Base-by-base conservation (phyloP, 2,113 vertebrate genomes). In the Pterophyllum scalare region DNA sequence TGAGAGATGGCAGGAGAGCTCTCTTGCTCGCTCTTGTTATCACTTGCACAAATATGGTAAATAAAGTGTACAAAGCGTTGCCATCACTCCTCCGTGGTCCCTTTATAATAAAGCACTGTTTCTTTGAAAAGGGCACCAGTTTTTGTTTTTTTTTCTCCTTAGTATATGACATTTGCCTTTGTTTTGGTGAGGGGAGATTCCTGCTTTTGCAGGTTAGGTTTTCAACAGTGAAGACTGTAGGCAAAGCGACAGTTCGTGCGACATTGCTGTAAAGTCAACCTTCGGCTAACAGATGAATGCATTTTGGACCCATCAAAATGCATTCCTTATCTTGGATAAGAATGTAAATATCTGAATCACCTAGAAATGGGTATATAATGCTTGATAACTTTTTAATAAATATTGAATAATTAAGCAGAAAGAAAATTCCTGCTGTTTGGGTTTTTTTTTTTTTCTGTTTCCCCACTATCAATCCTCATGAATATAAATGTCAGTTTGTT, bases 401-500 rank as follows among this genome's bases (percentile, higher is more conserved):
- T 72, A n/a, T 52, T 52, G 43, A n/a, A 72, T 72, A 35, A 57
- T 56, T 56, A 15, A 35, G 19, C 7, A 1, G 5, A 11, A 54
- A n/a, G n/a, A 33, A 56, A 33, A 43, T 7, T 3, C 17, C 19
- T 56, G 49, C 49, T 49, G 2, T 38, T 43, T 77, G 3, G 2
- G 38, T 2, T 8, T 56, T 52, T 22, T 46, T 38, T 35, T 38
- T 5, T 22, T 35, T 57, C 22, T 58, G 28, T 28, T 54, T 38
- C 15, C 10, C 10, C 20, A n/a, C 6, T 52, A 40, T 84, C 57
- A 65, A 57, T 83, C 74, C 26, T 84, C 54, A 81, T 89, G 65
- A 89, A 90, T 91, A 82, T 61, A 75, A 65, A 79, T 84, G 19
- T 20, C 19, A 40, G 77, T 87, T 64, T 87, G 49, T 88, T 81